Evolutionary conservation across 2,113 vertebrate genomes (phyloP).

Genomic region (Morone saxatilis): DNA sequence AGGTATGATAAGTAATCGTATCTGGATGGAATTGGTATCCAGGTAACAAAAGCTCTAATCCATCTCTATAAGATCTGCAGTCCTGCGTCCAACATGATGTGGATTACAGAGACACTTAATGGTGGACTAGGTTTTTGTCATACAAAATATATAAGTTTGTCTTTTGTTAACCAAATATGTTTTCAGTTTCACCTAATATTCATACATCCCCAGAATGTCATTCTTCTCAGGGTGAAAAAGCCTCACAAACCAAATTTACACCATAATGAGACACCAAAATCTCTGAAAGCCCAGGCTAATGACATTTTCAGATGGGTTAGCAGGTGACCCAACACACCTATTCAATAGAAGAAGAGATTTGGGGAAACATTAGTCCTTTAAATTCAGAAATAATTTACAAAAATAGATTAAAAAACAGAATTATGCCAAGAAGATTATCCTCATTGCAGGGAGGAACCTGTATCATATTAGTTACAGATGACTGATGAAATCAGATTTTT

Average conservation of each 20-base stretch:
- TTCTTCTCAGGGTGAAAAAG: conserved; percentile 25
- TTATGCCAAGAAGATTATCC: conserved; percentile 23
- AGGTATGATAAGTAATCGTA: conserved; percentile 69
- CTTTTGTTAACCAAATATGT: background rate
- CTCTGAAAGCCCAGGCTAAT: conserved; percentile 35
- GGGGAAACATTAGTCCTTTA: background rate
- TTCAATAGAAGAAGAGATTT: background rate
- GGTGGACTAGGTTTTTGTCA: background rate
- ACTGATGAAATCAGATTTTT: conserved; percentile 60
- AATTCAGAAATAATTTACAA: conserved; percentile 27
- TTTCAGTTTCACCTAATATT: background rate
- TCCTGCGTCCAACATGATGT: conserved; percentile 34
- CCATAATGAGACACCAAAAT: conserved; percentile 25
- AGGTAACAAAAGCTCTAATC: conserved; percentile 78
- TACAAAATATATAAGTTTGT: background rate
- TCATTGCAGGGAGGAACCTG: conserved; percentile 32
- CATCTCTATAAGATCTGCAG: conserved; percentile 57
- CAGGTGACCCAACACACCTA: conserved; percentile 2
- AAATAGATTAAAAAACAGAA: conserved; percentile 33
- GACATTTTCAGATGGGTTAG: conserved; percentile 29
- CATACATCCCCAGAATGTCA: background rate
- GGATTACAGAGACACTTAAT: conserved; percentile 21
- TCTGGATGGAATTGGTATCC: conserved; percentile 74
- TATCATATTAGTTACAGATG: conserved; percentile 39
- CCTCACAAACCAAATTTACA: conserved; percentile 19